Base-by-base conservation (phyloP, 2,888 invertebrate species). In the Empis stercorea region DNA sequence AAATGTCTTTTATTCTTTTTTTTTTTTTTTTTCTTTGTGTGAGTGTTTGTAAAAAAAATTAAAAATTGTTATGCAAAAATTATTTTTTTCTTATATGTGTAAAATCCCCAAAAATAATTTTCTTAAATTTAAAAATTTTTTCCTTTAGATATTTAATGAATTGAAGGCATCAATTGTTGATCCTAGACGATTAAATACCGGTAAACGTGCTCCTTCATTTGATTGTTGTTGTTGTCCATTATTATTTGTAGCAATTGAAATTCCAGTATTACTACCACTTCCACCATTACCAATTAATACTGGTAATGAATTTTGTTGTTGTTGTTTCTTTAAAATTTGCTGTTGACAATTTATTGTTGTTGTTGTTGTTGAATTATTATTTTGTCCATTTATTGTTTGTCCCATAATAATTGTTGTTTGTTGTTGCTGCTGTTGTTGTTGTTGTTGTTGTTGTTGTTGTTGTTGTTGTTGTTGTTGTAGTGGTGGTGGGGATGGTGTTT, bases 121-220 rank as follows among this genome's bases (percentile, higher is more conserved):
- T 27, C 23, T 7, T 27, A 6, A 27, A 27, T 27, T 27, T 7
- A 6, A n/a, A n/a, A n/a, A 2, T 27, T 27, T 27, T 27, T 27
- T 27, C 7, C 23, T 40, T 40, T 40, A 40, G 17, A 40, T 40
- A 40, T 40, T 40, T n/a, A 40, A 40, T 23, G 40, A n/a, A 23
- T n/a, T 23, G n/a, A 40, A 40, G 14, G 40, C 14, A 27, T 34
- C 61, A 54, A 73, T 61, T 47, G 72, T 72, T 54, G 75, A 75
- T 61, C 78, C 77, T 60, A 82, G 73, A 60, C 78, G 74, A 69
- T 82, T 82, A 75, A 88, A 88, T 32, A 88, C 87, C 40, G 88
- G 87, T 65, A 88, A 75, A 58, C 88, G 74, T 44, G 79, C 76
- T 52, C 80, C 80, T 50, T 76, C 77, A 53, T 54, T 56, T 45